Base-by-base conservation (phyloP, 1,140 invertebrate genomes). In the Neodiprion virginianus region DNA sequence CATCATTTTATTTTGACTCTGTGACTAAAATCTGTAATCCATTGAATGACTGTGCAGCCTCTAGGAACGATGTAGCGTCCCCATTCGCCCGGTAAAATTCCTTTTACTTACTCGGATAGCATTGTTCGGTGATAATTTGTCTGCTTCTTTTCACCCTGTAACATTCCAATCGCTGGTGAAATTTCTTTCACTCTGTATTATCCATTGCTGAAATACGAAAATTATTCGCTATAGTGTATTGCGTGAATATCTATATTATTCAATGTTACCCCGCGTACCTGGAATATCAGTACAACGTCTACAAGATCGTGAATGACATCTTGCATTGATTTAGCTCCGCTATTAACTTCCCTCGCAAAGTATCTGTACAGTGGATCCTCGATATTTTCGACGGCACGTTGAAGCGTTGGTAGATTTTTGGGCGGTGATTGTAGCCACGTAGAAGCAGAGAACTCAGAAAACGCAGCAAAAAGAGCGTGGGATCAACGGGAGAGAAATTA, bases 11-110 rank as follows among this genome's bases (percentile, higher is more conserved):
- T 0, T 40, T 40, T 95, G 48, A 99, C 93, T 81, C 99, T 91
- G 75, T 96, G 94, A 84, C 95, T 96, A 87, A 99, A 99, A 89
- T 99, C 99, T 8, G 96, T 98, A 73, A 99, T 95, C 99, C 98
- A 99, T 86, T 99, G 96, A 82, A 98, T 98, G 50, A 99, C 98
- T 1, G 98, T 99, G 82, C 97, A 97, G 72, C 96, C 97, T 75
- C 93, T 91, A 5, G 98, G 98, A 53, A 99, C 95, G 0, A 95
- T 98, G 87, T 99, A 99, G 47, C 95, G 91, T 76, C 94, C 92
- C 98, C 97, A 99, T 69, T 96, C 96, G 90, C 79, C 92, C 81
- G 98, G 98, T 79, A 99, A 92, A 81, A 98, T 97, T 75, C 98
- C 98, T 83, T 98, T 96, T 47, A 98, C 97, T 68, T 99, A 89